A percentile compares a stretch with the other conserved stretches of the same genome.
Evolutionary conservation across 1,140 invertebrate species (phyloP).

Genomic region (Mercenaria mercenaria): DNA sequence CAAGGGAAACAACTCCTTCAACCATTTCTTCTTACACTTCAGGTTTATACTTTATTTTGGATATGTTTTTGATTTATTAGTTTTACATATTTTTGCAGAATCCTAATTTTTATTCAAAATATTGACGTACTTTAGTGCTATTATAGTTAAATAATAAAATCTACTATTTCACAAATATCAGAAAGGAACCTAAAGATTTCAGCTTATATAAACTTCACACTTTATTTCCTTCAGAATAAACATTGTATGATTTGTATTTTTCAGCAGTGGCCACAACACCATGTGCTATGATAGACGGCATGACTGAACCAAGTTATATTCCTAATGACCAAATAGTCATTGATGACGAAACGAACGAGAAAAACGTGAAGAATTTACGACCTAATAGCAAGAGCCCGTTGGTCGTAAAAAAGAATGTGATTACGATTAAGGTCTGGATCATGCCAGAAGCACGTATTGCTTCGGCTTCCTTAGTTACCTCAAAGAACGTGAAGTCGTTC

Average conservation of each 20-base stretch:
- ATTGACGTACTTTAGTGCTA: no score
- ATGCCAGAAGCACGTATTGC: slow-evolving; percentile 3
- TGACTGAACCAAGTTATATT: slow-evolving; percentile 32
- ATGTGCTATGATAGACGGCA: slow-evolving; percentile 47
- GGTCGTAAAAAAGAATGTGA: not conserved
- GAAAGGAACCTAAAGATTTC: no score
- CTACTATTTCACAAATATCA: no score
- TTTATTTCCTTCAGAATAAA: no score
- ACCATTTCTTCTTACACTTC: not conserved
- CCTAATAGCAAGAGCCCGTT: slow-evolving; percentile 21
- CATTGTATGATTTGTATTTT: no score
- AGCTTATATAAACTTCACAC: no score
- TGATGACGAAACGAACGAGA: not conserved
- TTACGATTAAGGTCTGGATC: slow-evolving; percentile 20
- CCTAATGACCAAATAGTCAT: slow-evolving; percentile 10
- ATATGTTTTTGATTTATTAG: no score
- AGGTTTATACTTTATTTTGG: no score
- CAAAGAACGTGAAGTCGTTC: slow-evolving; percentile 14
- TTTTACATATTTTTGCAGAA: no score
- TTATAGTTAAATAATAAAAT: no score
- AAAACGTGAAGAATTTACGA: slow-evolving; percentile 16
- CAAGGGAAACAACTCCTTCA: not conserved
- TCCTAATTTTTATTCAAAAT: no score
- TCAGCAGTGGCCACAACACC: no score
- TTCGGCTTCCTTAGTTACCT: not conserved